A percentile compares a stretch with the other conserved stretches of the same genome.
Evolutionary conservation across 2,888 invertebrate species (phyloP).

Genomic region (Lypha dubia): DNA sequence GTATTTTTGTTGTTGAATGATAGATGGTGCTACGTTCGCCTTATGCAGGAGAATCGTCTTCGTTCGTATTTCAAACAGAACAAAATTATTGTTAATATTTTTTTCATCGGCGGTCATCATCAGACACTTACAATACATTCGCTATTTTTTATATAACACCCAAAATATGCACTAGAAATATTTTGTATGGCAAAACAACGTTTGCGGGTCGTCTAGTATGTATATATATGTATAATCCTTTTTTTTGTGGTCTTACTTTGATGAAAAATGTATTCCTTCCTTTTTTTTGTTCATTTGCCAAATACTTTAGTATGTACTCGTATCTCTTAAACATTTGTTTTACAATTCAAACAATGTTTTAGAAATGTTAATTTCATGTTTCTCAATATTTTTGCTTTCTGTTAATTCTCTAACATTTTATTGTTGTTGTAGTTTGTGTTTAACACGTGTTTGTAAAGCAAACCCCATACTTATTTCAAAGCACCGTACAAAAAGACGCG

Average conservation of each 20-base stretch:
- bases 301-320: neutral
- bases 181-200: too few relatives aligned
- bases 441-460: conserved; percentile 65
- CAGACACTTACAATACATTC: too few relatives aligned
- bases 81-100: too few relatives aligned
- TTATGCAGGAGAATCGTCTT: too few relatives aligned
- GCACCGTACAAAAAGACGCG: neutral
- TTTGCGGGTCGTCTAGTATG: too few relatives aligned
- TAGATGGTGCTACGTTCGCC: too few relatives aligned
- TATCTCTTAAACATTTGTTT: conserved; percentile 8
- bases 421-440: conserved; percentile 44
- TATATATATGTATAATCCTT: neutral
- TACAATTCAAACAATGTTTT: conserved; percentile 42
- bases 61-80: too few relatives aligned
- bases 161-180: too few relatives aligned
- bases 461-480: conserved; percentile 34
- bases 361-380: conserved; percentile 70
- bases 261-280: too few relatives aligned
- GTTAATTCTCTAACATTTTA: conserved; percentile 24
- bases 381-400: conserved; percentile 27
- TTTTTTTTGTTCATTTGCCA: neutral
- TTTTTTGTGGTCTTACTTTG: neutral
- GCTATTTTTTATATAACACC: too few relatives aligned
- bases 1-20: too few relatives aligned
- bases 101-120: too few relatives aligned